These are phyloP conservation scores for Sinocyclocheilus rhinocerous DNA, from an alignment of 2,113 vertebrate genomes.

Conservation along the genomic window DNA sequence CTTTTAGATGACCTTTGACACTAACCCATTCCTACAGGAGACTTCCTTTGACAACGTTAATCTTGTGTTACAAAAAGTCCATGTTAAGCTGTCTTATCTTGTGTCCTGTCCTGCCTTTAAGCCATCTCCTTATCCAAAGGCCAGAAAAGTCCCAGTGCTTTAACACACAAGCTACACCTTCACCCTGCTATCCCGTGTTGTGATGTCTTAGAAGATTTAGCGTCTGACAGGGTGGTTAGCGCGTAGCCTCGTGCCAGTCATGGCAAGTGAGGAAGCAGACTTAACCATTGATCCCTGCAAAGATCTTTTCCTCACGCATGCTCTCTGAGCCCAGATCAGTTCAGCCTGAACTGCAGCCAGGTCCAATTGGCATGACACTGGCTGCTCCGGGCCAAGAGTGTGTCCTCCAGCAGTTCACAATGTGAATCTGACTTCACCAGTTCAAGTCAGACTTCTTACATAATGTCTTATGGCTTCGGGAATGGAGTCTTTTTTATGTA, in stretches of 20 bases:
- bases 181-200: slow-evolving; percentile 30
- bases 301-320: slow-evolving; percentile 28
- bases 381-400: slow-evolving; percentile 7
- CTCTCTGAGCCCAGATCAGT: neutral
- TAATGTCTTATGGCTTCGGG: neutral
- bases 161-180: slow-evolving; percentile 26
- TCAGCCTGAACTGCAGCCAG: slow-evolving; percentile 16
- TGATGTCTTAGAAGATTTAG: slow-evolving; percentile 43
- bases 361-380: neutral
- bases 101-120: slow-evolving; percentile 27
- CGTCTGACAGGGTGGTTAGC: slow-evolving; percentile 33
- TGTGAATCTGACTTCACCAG: neutral
- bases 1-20: slow-evolving; percentile 5
- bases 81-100: slow-evolving; percentile 36
- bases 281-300: slow-evolving; percentile 40
- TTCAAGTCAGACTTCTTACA: neutral
- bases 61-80: slow-evolving; percentile 40
- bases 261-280: slow-evolving; percentile 24
- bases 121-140: slow-evolving; percentile 7
- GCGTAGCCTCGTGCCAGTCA: slow-evolving; percentile 4
- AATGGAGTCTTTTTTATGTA: neutral
- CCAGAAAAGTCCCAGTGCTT: neutral
- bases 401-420: slow-evolving; percentile 17
- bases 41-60: slow-evolving; percentile 2
- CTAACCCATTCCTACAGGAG: slow-evolving; percentile 19